Evolutionary conservation across 2,888 invertebrate species (phyloP).

Genomic region (Chrysina gloriosa): DNA sequence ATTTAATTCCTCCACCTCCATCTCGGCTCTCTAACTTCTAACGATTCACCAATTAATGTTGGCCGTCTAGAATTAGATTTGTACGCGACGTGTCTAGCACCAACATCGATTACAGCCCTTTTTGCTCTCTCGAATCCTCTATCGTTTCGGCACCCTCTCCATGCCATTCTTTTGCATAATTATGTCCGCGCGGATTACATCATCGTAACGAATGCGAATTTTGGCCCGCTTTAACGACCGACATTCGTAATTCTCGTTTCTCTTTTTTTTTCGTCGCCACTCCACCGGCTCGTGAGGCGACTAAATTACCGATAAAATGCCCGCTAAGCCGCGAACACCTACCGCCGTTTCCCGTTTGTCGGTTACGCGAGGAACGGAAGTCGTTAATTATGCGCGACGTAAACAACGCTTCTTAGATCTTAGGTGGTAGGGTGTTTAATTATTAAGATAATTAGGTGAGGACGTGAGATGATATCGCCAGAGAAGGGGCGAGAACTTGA

Average conservation of each 20-base stretch:
- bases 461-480: too few species aligned
- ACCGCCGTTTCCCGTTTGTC: too few species aligned
- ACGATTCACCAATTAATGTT: constrained; percentile 9
- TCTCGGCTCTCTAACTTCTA: too few species aligned
- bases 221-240: constrained; percentile 15
- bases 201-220: constrained; percentile 15
- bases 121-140: background rate
- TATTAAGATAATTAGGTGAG: too few species aligned
- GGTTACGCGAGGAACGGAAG: too few species aligned
- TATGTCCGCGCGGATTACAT: constrained; percentile 13
- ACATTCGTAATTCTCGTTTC: background rate
- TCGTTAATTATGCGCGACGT: too few species aligned
- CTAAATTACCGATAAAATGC: constrained; percentile 13
- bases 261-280: constrained; percentile 1
- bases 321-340: background rate
- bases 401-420: too few species aligned
- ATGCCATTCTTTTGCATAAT: constrained; percentile 8
- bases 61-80: background rate
- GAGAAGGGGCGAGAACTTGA: too few species aligned
- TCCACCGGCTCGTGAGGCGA: background rate
- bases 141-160: background rate
- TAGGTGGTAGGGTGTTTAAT: too few species aligned
- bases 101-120: constrained; percentile 1
- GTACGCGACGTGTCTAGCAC: background rate
- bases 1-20: too few species aligned